phyloP scores from a whole-genome alignment of 2,113 vertebrate species.

The Austrofundulus limnaeus region DNA sequence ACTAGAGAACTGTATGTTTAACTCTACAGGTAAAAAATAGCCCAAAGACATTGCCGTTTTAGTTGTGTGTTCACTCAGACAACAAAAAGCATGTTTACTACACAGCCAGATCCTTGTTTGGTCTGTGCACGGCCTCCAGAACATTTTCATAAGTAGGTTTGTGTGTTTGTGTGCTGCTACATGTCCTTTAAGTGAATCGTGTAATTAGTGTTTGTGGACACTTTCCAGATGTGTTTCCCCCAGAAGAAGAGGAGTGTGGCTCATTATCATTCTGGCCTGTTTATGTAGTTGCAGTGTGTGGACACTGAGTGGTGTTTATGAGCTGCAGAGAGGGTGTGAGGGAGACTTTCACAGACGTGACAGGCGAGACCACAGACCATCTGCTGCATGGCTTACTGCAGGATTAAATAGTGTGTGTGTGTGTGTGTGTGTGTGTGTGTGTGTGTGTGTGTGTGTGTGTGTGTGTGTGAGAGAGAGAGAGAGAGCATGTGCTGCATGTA shows the following conservation, averaged over 20 bases:
- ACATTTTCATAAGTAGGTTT: slow-evolving; percentile 49
- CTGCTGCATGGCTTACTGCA: slow-evolving; percentile 73
- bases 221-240: slow-evolving; percentile 59
- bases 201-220: slow-evolving; percentile 54
- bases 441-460: slow-evolving; percentile 27
- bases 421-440: slow-evolving; percentile 33
- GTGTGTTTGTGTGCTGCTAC: slow-evolving; percentile 43
- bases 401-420: slow-evolving; percentile 56
- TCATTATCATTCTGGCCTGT: slow-evolving; percentile 15
- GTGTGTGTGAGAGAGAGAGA: background rate
- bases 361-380: slow-evolving; percentile 70
- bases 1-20: slow-evolving; percentile 5
- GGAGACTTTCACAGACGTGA: slow-evolving; percentile 66
- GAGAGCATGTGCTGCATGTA: slow-evolving; percentile 15
- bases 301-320: slow-evolving; percentile 68
- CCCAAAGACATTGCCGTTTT: slow-evolving; percentile 3
- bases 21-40: background rate
- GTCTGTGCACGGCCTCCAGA: slow-evolving; percentile 23
- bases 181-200: slow-evolving; percentile 50
- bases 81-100: slow-evolving; percentile 28
- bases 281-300: slow-evolving; percentile 57
- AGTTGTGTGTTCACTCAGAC: slow-evolving; percentile 24
- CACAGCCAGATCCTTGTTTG: slow-evolving; percentile 41
- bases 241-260: slow-evolving; percentile 33
- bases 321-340: slow-evolving; percentile 45